Evolutionary conservation across 2,113 vertebrate genomes (phyloP), one percentile per base, ranked within the genome.

Genomic region (Genyomyrus donnyi): DNA sequence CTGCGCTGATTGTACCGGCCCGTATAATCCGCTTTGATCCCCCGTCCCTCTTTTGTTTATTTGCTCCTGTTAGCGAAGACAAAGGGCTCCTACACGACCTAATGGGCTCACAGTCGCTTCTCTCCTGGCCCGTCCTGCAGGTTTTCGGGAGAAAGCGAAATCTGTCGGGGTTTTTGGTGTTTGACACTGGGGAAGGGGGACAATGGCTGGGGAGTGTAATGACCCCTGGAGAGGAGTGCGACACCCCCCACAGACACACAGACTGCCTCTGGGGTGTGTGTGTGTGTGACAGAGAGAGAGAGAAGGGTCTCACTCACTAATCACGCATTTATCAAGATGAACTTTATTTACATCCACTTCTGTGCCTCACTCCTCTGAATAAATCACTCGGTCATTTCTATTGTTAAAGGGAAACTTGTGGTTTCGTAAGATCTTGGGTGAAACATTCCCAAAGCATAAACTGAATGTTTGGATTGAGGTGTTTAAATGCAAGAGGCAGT

Each of bases 21-120:
- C n/a, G 91, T 90, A 88, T 95, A 95, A 95, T 95, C 95, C 95
- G 91, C 90, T 90, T 92, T 87, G 90, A 91, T 92, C 89, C 92
- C 93, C 74, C 91, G 88, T 91, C 84, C 89, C 85, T 74, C 89
- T 94, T 95, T 93, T 96, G 95, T 95, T 96, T 95, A 95, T 96
- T 94, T 94, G 93, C 93, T 50, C 46, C 87, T 92, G 91, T 93
- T 95, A 92, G 91, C 94, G 93, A 91, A 94, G 96, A 96, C 96
- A 96, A 96, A 96, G 95, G 92, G 92, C 88, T 84, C 13, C 62
- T 87, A 49, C 90, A 89, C 49, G 88, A 66, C 86, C 66, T 90
- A 39, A 66, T 86, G 35, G 86, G 39, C 42, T 83, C 80, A 83
- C 86, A 50, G 74, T 27, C 27, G 35, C 77, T 19, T 17, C 31